phyloP scores from a whole-genome alignment of 2,888 invertebrate species.

The Polydrusus tereticollis region DNA sequence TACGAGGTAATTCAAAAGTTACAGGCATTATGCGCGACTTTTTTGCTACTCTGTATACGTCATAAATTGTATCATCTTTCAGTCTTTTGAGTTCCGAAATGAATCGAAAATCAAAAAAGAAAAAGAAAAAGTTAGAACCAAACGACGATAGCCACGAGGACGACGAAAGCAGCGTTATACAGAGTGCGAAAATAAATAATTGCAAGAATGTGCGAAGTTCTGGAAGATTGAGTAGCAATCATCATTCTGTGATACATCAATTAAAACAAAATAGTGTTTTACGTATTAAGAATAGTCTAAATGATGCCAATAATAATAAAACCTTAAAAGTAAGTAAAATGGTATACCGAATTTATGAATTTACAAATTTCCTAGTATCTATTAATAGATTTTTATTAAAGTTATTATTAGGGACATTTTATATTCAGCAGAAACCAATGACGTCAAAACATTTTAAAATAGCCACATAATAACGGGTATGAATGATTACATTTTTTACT shows the following conservation, averaged over 20 bases:
- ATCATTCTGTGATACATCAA: constrained; percentile 36
- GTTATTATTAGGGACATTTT: no score
- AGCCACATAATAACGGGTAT: no score
- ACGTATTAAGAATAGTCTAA: constrained; percentile 48
- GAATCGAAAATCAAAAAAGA: constrained; percentile 49
- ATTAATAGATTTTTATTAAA: no score
- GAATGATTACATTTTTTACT: no score
- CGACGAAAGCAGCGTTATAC: constrained; percentile 56
- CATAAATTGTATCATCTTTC: not conserved
- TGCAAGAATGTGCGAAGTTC: constrained; percentile 25
- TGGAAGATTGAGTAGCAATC: constrained; percentile 31
- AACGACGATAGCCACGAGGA: constrained; percentile 60
- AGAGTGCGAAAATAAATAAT: constrained; percentile 52
- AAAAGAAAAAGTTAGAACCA: constrained; percentile 49
- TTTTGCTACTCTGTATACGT: no score
- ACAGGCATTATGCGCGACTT: no score
- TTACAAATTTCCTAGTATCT: no score
- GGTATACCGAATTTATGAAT: no score
- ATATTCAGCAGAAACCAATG: no score
- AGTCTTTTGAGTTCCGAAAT: constrained; percentile 34
- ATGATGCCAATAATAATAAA: constrained; percentile 56
- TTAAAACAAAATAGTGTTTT: constrained; percentile 35
- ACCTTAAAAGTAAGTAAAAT: constrained; percentile 49
- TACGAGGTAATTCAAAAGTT: no score
- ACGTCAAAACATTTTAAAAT: no score